Evolutionary conservation across 1,140 invertebrate species (phyloP).

Genomic region (Saxidomus purpurata): DNA sequence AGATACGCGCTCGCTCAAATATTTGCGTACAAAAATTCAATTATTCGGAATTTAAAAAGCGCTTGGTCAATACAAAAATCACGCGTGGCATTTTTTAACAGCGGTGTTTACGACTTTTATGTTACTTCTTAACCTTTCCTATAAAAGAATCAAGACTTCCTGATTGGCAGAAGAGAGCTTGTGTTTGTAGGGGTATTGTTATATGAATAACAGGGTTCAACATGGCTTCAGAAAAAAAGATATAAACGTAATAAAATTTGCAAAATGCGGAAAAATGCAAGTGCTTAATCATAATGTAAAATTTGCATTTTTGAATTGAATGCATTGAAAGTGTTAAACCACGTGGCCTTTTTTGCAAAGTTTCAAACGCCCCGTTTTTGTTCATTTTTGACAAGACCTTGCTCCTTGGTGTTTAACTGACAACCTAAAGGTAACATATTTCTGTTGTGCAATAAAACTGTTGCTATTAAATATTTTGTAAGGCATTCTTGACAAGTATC

Average conservation of each 20-base stretch:
- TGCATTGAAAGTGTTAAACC: conserved; percentile 20
- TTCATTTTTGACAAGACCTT: neutral
- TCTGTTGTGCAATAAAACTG: neutral
- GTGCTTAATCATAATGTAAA: conserved; percentile 12
- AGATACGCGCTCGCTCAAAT: neutral
- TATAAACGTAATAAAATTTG: conserved; percentile 20
- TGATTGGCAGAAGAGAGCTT: neutral
- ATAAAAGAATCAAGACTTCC: neutral
- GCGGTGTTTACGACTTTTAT: conserved; percentile 6
- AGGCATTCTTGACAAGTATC: too few species aligned
- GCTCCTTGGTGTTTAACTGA: conserved; percentile 14
- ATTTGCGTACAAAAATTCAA: conserved; percentile 1
- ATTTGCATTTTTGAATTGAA: conserved; percentile 7
- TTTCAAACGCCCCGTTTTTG: conserved; percentile 14
- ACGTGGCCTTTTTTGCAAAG: conserved; percentile 29
- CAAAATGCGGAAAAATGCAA: conserved; percentile 38
- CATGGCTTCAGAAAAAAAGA: neutral
- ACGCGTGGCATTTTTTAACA: conserved; percentile 36
- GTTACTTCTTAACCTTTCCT: neutral
- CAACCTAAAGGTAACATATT: neutral
- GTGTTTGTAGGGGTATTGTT: neutral
- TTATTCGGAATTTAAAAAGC: conserved; percentile 1
- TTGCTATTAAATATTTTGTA: neutral
- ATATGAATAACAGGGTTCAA: neutral
- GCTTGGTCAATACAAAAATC: neutral